Evolutionary conservation across 2,888 invertebrate species (phyloP), one percentile per base, ranked within the genome.

Genomic region (Atethmia centrago): DNA sequence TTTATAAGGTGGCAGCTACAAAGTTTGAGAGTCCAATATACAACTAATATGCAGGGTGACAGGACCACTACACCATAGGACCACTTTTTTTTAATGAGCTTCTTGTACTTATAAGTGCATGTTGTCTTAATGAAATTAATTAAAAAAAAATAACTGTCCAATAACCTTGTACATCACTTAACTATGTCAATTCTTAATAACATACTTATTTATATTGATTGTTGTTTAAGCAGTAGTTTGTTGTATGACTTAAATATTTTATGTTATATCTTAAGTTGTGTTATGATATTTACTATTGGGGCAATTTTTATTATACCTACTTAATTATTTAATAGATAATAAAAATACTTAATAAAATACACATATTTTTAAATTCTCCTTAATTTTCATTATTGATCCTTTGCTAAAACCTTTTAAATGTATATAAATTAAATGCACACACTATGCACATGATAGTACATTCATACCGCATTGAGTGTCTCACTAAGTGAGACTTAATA

Each of bases 351-450:
- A 42, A 62, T 66, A 31, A 83, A 75, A 82, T 79, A 82, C 75
- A 83, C 69, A 71, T 62, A 21, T 70, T 83, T 76, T 62, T 0
- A 65, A 68, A 59, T 63, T 28, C 69, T 51, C 10, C 58, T 79
- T 71, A 25, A 83, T 83, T 81, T 64, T 83, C 76, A 79, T 82
- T 81, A 67, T 53, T 36, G 7, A 68, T 67, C 82, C 78, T 70
- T 55, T 51, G 28, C 25, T 19, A 77, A 31, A 53, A 64, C 72
- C 67, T 63, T 49, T 59, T 58, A 3, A 78, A 28, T 42, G 31
- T 12, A 12, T 36, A n/a, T n/a, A n/a, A n/a, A n/a, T n/a, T n/a
- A n/a, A n/a, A n/a, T 59, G 31, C 47, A 40, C 10, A 25, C 25
- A 78, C n/a, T 12, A 36, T 28, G 31, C 21, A 16, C 36, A 14